Conservation (phyloP, 1,140 invertebrate species). For the Ceratina australensis region DNA sequence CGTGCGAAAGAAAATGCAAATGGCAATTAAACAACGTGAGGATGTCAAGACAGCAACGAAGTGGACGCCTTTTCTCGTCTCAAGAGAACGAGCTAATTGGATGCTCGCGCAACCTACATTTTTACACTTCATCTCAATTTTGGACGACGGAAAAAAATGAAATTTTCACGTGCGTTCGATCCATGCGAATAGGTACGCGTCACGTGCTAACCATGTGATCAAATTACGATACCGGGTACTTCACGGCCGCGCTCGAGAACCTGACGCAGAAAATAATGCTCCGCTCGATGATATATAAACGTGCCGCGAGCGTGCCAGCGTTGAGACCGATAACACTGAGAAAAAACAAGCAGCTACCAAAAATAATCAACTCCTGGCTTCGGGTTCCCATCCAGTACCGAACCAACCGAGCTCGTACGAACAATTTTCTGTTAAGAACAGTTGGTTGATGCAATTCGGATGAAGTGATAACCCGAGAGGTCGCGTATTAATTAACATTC, state of each 20-base stretch:
- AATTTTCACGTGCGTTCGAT: not conserved
- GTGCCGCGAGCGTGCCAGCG: not conserved
- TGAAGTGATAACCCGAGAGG: too few species aligned
- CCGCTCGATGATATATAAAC: not conserved
- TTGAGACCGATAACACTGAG: not conserved
- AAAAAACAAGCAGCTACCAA: not conserved
- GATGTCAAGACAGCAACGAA: too few species aligned
- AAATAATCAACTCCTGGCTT: not conserved
- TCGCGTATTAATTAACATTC: too few species aligned
- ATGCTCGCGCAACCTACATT: too few species aligned
- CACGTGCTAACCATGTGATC: constrained; percentile 20
- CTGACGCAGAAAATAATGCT: constrained; percentile 43
- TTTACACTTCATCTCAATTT: too few species aligned
- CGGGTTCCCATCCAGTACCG: not conserved
- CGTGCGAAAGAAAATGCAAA: too few species aligned
- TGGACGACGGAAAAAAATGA: not conserved
- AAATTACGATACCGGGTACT: constrained; percentile 3
- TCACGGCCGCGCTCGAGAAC: constrained; percentile 28
- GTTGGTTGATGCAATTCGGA: too few species aligned
- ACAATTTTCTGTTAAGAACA: too few species aligned
- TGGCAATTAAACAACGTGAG: too few species aligned
- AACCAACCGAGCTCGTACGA: too few species aligned
- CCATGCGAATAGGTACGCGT: not conserved
- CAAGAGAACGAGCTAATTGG: too few species aligned
- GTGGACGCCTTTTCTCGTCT: too few species aligned